A percentile compares a stretch with the other conserved stretches of the same genome.
Evolutionary conservation across 2,113 vertebrate genomes (phyloP).

Genomic region (Sinocyclocheilus rhinocerous): DNA sequence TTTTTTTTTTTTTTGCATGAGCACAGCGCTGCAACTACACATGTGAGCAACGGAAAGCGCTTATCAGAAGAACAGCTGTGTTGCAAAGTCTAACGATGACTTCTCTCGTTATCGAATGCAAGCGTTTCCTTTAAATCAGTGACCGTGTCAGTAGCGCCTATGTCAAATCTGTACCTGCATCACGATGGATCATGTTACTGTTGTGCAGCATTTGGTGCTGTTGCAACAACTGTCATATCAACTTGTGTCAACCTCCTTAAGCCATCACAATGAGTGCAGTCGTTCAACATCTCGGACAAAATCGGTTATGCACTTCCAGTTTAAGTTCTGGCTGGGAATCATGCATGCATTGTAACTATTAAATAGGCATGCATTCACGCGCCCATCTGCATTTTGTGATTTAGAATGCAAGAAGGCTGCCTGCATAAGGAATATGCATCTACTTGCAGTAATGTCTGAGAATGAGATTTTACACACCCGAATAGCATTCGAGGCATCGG

Average conservation of each 20-base stretch:
- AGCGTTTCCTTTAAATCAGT: conserved; percentile 10
- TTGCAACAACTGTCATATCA: conserved; percentile 38
- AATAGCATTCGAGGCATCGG: neutral
- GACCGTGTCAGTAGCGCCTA: neutral
- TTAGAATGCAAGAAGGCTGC: neutral
- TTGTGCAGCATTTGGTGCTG: conserved; percentile 49
- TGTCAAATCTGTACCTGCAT: conserved; percentile 22
- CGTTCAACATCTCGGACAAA: neutral
- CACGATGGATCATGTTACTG: conserved; percentile 23
- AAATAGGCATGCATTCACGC: neutral
- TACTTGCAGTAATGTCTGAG: neutral
- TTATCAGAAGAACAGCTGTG: neutral
- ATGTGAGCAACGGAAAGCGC: neutral
- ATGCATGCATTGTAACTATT: neutral
- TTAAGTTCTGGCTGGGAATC: no score
- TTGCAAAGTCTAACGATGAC: neutral
- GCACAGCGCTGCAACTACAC: neutral
- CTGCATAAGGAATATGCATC: neutral
- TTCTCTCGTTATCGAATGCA: neutral
- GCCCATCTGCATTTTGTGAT: neutral
- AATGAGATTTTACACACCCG: neutral
- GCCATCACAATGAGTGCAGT: neutral
- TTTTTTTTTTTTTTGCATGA: neutral
- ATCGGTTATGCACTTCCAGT: neutral
- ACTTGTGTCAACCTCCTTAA: conserved; percentile 9